Percentiles rank a stretch among this genome's conserved stretches.
phyloP scores from a whole-genome alignment of 92 coral and sea anemone species.

The Chrysogorgia sp. region DNA sequence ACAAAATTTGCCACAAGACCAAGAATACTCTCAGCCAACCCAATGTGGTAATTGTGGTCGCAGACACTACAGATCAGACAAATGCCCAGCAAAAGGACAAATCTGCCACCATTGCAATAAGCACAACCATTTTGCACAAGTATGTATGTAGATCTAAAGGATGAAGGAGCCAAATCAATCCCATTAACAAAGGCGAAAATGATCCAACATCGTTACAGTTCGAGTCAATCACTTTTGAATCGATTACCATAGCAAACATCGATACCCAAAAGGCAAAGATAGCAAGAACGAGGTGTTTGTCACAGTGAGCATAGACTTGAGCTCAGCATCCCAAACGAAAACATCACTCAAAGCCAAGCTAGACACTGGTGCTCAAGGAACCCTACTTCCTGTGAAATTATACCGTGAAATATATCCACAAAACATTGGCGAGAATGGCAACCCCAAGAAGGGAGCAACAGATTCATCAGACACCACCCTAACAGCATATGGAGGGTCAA shows the following conservation, averaged over 20 bases:
- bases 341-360: slow-evolving; percentile 59
- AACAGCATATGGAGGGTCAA: slow-evolving; percentile 56
- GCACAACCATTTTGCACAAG: slow-evolving; percentile 50
- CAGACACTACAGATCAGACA: slow-evolving; percentile 45
- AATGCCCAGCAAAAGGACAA: slow-evolving; percentile 61
- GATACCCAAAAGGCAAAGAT: neutral
- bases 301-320: slow-evolving; percentile 33
- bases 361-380: slow-evolving; percentile 71
- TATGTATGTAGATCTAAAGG: slow-evolving; percentile 18
- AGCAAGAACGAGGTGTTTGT: slow-evolving; percentile 53
- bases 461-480: slow-evolving; percentile 29
- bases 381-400: slow-evolving; percentile 53
- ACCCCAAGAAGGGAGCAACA: slow-evolving; percentile 45
- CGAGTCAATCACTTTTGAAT: slow-evolving; percentile 51
- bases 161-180: neutral
- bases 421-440: slow-evolving; percentile 40
- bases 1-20: slow-evolving; percentile 11
- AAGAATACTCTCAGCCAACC: slow-evolving; percentile 25
- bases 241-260: slow-evolving; percentile 38
- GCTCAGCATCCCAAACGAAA: neutral
- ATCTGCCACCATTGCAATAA: slow-evolving; percentile 46
- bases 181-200: slow-evolving; percentile 3
- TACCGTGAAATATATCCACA: slow-evolving; percentile 65
- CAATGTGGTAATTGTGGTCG: slow-evolving; percentile 63
- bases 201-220: slow-evolving; percentile 34